These are phyloP conservation scores for Hydropotes inermis DNA, from an alignment of 2,113 vertebrate species.

Conservation along the genomic window DNA sequence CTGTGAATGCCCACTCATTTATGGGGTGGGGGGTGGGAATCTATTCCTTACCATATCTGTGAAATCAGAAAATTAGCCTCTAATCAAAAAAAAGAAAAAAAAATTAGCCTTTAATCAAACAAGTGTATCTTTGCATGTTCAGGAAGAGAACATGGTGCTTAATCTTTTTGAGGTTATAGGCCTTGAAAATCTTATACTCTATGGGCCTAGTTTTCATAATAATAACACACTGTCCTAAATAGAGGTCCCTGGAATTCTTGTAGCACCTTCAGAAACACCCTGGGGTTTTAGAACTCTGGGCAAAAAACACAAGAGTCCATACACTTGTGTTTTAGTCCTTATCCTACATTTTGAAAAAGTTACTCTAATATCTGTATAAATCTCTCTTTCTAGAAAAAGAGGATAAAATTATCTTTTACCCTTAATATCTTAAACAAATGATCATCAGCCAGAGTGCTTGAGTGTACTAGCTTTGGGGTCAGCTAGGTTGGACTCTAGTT, in stretches of 20 bases:
- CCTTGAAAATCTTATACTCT: background rate
- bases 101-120: background rate
- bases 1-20: background rate
- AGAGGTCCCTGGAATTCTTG: background rate
- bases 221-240: background rate
- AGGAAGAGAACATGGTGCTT: background rate
- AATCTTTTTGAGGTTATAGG: background rate
- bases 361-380: background rate
- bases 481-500: background rate
- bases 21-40: rapidly evolving
- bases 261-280: background rate
- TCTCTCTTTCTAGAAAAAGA: background rate
- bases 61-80: background rate
- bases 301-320: background rate
- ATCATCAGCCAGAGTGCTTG: background rate
- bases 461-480: background rate
- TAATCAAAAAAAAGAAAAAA: background rate
- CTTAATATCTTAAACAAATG: background rate
- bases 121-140: background rate
- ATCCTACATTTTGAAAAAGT: background rate
- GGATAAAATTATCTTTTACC: background rate
- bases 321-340: background rate
- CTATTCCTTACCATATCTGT: background rate
- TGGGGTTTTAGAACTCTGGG: background rate
- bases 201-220: background rate